Conservation (phyloP, 2,888 invertebrate genomes). For the Leptodirus hochenwartii region DNA sequence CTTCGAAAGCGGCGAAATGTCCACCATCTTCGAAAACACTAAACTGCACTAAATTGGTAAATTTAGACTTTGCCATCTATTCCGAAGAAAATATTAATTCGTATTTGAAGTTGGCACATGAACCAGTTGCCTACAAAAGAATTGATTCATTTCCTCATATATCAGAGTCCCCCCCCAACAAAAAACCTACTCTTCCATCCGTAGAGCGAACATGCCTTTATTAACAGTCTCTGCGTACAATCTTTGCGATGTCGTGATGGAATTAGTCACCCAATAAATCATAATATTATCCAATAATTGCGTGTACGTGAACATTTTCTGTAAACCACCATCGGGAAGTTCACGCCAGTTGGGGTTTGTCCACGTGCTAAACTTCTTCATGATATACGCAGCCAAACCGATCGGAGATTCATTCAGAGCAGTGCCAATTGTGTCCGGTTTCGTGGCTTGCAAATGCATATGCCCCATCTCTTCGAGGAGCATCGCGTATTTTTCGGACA, state of each 20-base stretch:
- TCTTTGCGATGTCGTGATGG: slow-evolving; percentile 55
- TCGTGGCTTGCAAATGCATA: slow-evolving; percentile 69
- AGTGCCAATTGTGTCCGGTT: slow-evolving; percentile 71
- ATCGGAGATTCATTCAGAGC: slow-evolving; percentile 59
- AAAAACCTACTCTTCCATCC: too few relatives aligned
- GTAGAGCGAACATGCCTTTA: too few relatives aligned
- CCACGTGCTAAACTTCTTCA: slow-evolving; percentile 77
- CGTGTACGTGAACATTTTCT: slow-evolving; percentile 46
- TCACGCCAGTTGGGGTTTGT: slow-evolving; percentile 34
- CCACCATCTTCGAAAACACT: slow-evolving; percentile 53
- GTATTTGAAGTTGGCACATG: slow-evolving; percentile 52
- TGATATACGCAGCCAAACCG: slow-evolving; percentile 73
- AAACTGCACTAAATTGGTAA: slow-evolving; percentile 46
- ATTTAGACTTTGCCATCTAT: slow-evolving; percentile 36
- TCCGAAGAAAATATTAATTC: slow-evolving; percentile 45
- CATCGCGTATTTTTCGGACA: slow-evolving; percentile 25
- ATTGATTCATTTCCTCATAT: too few relatives aligned
- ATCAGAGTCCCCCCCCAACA: too few relatives aligned
- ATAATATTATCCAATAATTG: slow-evolving; percentile 60
- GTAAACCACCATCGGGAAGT: slow-evolving; percentile 45
- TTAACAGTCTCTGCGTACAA: slow-evolving; percentile 49
- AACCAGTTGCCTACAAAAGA: too few relatives aligned
- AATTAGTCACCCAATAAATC: slow-evolving; percentile 62
- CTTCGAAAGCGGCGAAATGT: slow-evolving; percentile 73
- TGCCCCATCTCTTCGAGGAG: slow-evolving; percentile 44